A percentile compares a stretch with the other conserved stretches of the same genome.
Evolutionary conservation across 2,888 invertebrate species (phyloP).

Genomic region (Dolichomitus sp.): DNA sequence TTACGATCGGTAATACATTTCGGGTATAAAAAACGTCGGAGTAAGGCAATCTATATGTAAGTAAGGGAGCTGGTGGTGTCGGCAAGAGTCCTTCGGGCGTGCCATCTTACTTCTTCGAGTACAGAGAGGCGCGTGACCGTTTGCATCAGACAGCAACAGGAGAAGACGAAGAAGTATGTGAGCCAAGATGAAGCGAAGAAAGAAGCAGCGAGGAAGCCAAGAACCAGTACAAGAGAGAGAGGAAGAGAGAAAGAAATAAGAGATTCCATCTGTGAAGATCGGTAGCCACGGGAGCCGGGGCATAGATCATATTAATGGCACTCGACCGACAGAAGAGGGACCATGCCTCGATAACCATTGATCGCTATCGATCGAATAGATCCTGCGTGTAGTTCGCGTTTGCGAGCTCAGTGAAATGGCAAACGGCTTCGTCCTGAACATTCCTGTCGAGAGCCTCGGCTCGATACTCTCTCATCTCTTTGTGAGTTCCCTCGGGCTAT

Average conservation of each 20-base stretch:
- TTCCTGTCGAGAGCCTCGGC: slow-evolving; percentile 16
- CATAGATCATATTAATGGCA: slow-evolving; percentile 85
- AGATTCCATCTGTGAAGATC: slow-evolving; percentile 77
- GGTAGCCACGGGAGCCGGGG: slow-evolving; percentile 82
- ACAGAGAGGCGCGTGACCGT: slow-evolving; percentile 35
- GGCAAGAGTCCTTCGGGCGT: slow-evolving; percentile 61
- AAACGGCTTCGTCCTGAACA: slow-evolving; percentile 7
- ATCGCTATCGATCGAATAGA: slow-evolving; percentile 73
- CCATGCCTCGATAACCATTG: slow-evolving; percentile 72
- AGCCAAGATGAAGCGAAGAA: slow-evolving; percentile 12
- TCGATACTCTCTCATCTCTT: slow-evolving; percentile 32
- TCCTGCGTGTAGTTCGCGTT: slow-evolving; percentile 51
- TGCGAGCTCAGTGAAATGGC: slow-evolving; percentile 34
- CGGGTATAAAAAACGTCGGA: slow-evolving; percentile 76
- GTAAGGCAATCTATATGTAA: slow-evolving; percentile 84
- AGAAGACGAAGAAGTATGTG: slow-evolving; percentile 1
- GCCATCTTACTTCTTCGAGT: slow-evolving; percentile 40
- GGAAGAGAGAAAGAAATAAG: slow-evolving; percentile 12
- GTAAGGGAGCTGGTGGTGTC: slow-evolving; percentile 74
- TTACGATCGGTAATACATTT: slow-evolving; percentile 80
- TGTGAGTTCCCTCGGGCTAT: slow-evolving; percentile 39
- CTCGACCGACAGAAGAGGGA: slow-evolving; percentile 70
- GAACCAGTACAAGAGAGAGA: slow-evolving; percentile 15
- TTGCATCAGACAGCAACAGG: slow-evolving; percentile 29
- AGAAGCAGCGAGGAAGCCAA: slow-evolving; percentile 19